Percentiles rank a stretch among this genome's conserved stretches.
phyloP scores from a whole-genome alignment of 2,888 invertebrate genomes.

The Archips xylosteana region DNA sequence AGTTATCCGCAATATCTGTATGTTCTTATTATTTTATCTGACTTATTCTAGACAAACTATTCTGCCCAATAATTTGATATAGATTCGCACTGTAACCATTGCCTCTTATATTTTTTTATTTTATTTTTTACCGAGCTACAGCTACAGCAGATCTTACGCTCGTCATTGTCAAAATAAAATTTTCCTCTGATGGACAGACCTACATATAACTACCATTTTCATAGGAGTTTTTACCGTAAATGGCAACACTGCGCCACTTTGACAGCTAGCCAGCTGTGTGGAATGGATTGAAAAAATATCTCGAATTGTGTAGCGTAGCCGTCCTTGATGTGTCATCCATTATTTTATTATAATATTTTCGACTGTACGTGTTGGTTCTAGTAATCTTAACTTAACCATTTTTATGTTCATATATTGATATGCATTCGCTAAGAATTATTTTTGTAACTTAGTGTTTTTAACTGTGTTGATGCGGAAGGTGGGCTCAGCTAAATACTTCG shows the following conservation, averaged over 20 bases:
- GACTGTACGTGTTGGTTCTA: conserved; percentile 66
- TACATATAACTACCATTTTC: background rate
- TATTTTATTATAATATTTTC: conserved; percentile 67
- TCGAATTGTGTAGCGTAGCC: conserved; percentile 65
- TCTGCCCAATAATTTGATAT: too few species aligned
- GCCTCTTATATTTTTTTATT: too few species aligned
- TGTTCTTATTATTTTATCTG: too few species aligned
- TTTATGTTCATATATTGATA: conserved; percentile 46
- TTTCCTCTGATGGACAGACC: too few species aligned
- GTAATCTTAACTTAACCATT: conserved; percentile 48
- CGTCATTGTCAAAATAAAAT: too few species aligned
- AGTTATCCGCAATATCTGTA: too few species aligned
- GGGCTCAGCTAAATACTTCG: conserved; percentile 66
- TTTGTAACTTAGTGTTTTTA: conserved; percentile 19
- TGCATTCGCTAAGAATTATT: background rate
- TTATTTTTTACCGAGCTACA: too few species aligned
- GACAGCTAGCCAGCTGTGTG: conserved; percentile 82
- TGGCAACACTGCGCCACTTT: conserved; percentile 70
- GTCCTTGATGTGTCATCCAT: conserved; percentile 84
- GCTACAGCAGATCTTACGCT: too few species aligned
- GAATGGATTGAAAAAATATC: conserved; percentile 78
- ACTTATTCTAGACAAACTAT: too few species aligned
- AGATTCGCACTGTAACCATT: too few species aligned
- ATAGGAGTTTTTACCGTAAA: conserved; percentile 36
- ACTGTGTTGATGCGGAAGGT: conserved; percentile 59